Conservation (phyloP, 2,113 vertebrate genomes). For the Leptobrachium ailaonicum region DNA sequence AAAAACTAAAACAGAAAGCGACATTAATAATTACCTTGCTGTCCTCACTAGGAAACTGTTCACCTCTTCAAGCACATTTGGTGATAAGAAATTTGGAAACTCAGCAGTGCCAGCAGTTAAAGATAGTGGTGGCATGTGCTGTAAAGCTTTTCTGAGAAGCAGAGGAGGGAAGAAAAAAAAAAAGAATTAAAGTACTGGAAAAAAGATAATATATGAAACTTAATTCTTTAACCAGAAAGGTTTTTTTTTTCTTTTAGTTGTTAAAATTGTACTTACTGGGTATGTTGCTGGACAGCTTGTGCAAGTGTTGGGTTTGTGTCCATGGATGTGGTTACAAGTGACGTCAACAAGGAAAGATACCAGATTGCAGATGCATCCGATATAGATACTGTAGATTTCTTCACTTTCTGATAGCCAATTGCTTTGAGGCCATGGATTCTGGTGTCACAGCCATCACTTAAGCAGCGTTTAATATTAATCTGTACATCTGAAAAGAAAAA, state of each 20-base stretch:
- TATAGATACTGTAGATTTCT: conserved; percentile 87
- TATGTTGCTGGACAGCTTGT: conserved; percentile 89
- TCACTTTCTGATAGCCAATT: conserved; percentile 87
- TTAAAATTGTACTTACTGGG: conserved; percentile 78
- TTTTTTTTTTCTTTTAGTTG: too few relatives aligned
- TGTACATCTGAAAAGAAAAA: conserved; percentile 80
- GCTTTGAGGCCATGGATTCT: conserved; percentile 92
- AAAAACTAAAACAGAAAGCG: too few relatives aligned
- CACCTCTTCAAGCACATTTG: conserved; percentile 92
- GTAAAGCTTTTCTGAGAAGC: conserved; percentile 84
- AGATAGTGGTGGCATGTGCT: conserved; percentile 93
- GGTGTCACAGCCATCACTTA: conserved; percentile 94
- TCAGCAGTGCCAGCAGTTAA: conserved; percentile 85
- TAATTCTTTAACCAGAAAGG: background rate
- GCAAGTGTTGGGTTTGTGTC: conserved; percentile 91
- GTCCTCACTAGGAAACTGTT: conserved; percentile 95
- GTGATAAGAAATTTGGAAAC: conserved; percentile 90
- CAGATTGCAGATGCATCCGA: conserved; percentile 96
- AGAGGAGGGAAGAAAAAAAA: background rate
- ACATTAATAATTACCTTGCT: conserved; percentile 69
- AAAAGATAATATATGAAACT: background rate
- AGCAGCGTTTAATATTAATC: conserved; percentile 96
- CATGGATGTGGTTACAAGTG: conserved; percentile 94
- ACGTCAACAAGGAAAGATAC: conserved; percentile 96
- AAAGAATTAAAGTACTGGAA: too few relatives aligned